Evolutionary conservation across 2,113 vertebrate genomes (phyloP).

Genomic region (Dicerorhinus sumatrensis): DNA sequence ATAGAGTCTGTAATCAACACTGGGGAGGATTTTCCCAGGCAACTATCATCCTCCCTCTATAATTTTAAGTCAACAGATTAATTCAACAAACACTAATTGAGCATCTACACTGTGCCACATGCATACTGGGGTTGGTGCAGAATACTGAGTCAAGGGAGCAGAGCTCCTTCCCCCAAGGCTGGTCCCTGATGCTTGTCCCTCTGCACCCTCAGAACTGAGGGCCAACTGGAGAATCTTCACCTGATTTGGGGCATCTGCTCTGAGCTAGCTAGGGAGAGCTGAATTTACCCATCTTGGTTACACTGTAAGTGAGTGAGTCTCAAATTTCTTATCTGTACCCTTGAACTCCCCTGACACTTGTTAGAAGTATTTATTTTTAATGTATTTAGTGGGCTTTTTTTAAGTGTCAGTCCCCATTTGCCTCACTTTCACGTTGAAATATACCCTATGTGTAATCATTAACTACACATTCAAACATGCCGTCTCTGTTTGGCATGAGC

Average conservation of each 20-base stretch:
- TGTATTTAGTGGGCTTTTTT: not conserved
- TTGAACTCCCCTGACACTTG: not conserved
- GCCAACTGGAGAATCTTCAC: not conserved
- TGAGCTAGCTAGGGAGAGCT: not conserved
- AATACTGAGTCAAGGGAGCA: not conserved
- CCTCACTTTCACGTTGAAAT: not conserved
- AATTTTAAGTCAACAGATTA: not conserved
- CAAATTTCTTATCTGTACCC: not conserved
- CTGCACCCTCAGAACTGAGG: not conserved
- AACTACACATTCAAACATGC: not conserved
- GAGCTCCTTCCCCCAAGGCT: not conserved
- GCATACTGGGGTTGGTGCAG: not conserved
- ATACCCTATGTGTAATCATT: not conserved
- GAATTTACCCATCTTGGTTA: not conserved
- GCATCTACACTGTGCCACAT: not conserved
- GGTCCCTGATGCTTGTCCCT: accelerated
- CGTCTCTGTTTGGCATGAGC: constrained; percentile 9
- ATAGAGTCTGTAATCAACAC: not conserved
- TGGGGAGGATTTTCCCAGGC: not conserved
- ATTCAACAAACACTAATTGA: not conserved
- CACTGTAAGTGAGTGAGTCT: not conserved
- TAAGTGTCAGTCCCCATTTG: not conserved
- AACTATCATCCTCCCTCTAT: not conserved
- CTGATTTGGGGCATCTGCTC: not conserved
- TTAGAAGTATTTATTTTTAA: not conserved